Conservation (phyloP, 1,140 invertebrate genomes). For the Danaus melanippus region DNA sequence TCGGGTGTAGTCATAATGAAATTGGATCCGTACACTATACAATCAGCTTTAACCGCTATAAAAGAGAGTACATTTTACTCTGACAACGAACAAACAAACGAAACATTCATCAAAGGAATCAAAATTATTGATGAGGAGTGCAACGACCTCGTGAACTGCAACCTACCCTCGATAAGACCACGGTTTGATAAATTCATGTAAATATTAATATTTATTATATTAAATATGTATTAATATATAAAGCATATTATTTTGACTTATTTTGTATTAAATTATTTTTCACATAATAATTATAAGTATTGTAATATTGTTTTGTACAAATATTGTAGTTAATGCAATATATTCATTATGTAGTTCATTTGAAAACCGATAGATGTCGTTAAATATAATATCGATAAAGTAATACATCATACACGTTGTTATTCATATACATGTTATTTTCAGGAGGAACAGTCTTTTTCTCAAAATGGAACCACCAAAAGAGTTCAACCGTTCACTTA, state of each 20-base stretch:
- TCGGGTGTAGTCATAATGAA: slow-evolving; percentile 40
- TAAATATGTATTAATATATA: slow-evolving; percentile 3
- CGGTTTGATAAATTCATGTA: slow-evolving; percentile 33
- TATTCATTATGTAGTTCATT: slow-evolving; percentile 30
- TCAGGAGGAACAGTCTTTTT: background rate
- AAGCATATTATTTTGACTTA: too few relatives aligned
- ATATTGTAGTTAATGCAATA: slow-evolving; percentile 17
- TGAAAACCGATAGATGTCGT: slow-evolving; percentile 24
- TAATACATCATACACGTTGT: too few relatives aligned
- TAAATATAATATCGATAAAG: slow-evolving; percentile 14
- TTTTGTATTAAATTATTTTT: too few relatives aligned
- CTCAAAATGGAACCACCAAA: background rate
- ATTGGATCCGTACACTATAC: slow-evolving; percentile 32
- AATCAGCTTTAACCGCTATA: slow-evolving; percentile 20
- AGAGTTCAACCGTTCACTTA: slow-evolving; percentile 1
- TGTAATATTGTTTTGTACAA: slow-evolving; percentile 3
- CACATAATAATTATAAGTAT: background rate
- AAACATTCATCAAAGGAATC: background rate
- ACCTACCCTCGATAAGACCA: slow-evolving; percentile 43
- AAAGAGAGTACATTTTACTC: slow-evolving; percentile 1
- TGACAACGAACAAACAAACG: background rate
- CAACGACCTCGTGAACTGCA: slow-evolving; percentile 31
- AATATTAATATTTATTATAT: slow-evolving; percentile 20
- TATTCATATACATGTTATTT: background rate
- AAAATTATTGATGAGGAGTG: slow-evolving; percentile 26